phyloP scores from a whole-genome alignment of 2,888 invertebrate genomes.

The Megamerina dolium region DNA sequence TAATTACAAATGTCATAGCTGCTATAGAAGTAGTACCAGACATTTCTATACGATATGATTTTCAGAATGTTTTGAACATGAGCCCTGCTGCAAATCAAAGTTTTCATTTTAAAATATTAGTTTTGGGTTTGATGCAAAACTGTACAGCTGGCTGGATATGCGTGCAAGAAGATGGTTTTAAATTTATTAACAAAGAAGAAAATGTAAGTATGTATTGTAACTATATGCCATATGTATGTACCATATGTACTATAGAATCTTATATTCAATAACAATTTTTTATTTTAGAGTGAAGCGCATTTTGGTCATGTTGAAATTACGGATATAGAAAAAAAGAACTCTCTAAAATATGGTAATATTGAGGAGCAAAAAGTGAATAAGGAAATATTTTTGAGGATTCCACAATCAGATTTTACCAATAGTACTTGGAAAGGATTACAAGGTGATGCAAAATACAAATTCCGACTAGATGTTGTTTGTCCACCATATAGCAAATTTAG shows the following conservation, averaged over 20 bases:
- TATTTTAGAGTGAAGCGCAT: neutral
- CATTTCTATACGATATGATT: neutral
- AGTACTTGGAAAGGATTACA: neutral
- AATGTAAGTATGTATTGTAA: neutral
- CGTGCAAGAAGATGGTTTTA: neutral
- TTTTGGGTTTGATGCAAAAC: neutral
- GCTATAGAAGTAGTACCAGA: neutral
- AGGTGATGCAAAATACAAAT: neutral
- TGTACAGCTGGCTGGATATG: neutral
- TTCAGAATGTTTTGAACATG: neutral
- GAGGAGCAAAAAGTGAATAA: neutral
- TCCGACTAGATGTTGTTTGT: neutral
- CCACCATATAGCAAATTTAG: neutral
- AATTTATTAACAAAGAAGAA: neutral
- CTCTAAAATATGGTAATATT: neutral
- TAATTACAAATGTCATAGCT: neutral
- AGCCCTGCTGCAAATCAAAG: neutral
- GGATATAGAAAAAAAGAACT: neutral
- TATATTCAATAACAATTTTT: no score
- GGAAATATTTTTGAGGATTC: neutral
- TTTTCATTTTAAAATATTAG: neutral
- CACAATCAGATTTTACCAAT: neutral
- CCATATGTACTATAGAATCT: neutral
- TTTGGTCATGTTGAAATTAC: neutral
- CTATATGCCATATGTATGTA: no score